phyloP scores from a whole-genome alignment of 1,140 invertebrate genomes.

The Drosophila bifasciata region DNA sequence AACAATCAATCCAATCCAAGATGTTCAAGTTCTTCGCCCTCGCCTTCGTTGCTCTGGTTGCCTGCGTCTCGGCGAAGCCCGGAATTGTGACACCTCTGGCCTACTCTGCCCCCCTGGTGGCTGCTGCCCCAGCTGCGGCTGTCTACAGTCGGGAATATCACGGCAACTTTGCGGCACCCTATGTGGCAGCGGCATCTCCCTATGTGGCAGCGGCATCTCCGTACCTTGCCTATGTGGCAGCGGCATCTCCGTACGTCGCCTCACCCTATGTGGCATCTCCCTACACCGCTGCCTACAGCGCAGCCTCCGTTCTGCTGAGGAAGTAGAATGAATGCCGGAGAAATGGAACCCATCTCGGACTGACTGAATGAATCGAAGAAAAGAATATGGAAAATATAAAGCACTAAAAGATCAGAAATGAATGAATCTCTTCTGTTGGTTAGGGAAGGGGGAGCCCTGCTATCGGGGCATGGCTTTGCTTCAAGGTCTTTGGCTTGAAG shows the following conservation, averaged over 20 bases:
- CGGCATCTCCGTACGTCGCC: slow-evolving; percentile 49
- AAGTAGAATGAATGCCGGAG: slow-evolving; percentile 68
- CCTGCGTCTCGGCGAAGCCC: slow-evolving; percentile 69
- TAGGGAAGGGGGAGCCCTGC: too few relatives aligned
- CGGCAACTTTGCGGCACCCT: slow-evolving; percentile 68
- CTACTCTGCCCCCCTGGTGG: slow-evolving; percentile 51
- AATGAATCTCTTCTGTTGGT: neutral
- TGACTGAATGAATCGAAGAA: slow-evolving; percentile 3
- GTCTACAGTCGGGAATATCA: slow-evolving; percentile 62
- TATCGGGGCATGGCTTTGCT: too few relatives aligned
- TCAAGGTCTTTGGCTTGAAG: too few relatives aligned
- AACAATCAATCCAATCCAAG: slow-evolving; percentile 38
- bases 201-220: slow-evolving; percentile 61
- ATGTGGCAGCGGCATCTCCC: slow-evolving; percentile 57
- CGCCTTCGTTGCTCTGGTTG: slow-evolving; percentile 60
- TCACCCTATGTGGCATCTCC: slow-evolving; percentile 66
- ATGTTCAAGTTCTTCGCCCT: slow-evolving; percentile 76
- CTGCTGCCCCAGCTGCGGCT: slow-evolving; percentile 48
- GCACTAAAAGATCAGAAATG: neutral
- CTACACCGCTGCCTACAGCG: slow-evolving; percentile 63
- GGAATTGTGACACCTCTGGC: slow-evolving; percentile 68
- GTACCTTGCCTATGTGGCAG: slow-evolving; percentile 65
- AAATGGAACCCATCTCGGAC: neutral
- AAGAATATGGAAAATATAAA: slow-evolving; percentile 36
- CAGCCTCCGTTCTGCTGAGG: slow-evolving; percentile 60